Base-by-base conservation (phyloP, 2,113 vertebrate genomes). In the Austrofundulus limnaeus region DNA sequence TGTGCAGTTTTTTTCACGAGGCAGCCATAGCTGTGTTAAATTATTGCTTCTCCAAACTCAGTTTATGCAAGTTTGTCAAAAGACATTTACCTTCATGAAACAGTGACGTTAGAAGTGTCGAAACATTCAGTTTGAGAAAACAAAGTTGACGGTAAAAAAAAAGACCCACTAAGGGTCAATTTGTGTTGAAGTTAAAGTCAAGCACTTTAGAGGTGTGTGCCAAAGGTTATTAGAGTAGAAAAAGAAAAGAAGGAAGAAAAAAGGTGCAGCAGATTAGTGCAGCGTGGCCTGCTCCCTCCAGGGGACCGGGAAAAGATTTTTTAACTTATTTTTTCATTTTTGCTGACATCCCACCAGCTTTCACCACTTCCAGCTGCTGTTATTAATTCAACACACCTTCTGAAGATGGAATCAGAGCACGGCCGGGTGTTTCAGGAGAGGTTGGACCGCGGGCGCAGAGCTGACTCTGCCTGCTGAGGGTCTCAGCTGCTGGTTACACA, bases 301-400 rank as follows among this genome's bases (percentile, higher is more conserved):
- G 41, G 24, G 14, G 37, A 39, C 47, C 55, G 24, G 16, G 41
- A 52, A 23, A 34, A 61, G 43, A 60, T 65, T 48, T 45, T 50
- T 64, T 62, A 8, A 8, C 2, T 53, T n/a, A n/a, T 11, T 31
- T 11, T 28, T 12, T 13, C 15, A 15, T 55, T n/a, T 52, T 43
- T 63, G 48, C 42, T 43, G 31, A 69, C 41, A 23, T 41, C 23
- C 51, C 43, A 23, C 15, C 58, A 61, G 16, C 51, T 2, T 25
- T 52, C 52, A 50, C 11, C 46, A 48, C 51, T 50, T 49, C 55
- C 12, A 43, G 49, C 61, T 55, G 59, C 52, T 62, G 15, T 61
- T 74, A 80, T 82, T 80, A 74, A 85, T 83, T 78, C 71, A 76
- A 45, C 65, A 38, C 25, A 19, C 37, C 28, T 53, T 73, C 72